A percentile compares a stretch with the other conserved stretches of the same genome.
Conservation (phyloP, 2,888 invertebrate genomes). For the Leptopterna dolabrata region DNA sequence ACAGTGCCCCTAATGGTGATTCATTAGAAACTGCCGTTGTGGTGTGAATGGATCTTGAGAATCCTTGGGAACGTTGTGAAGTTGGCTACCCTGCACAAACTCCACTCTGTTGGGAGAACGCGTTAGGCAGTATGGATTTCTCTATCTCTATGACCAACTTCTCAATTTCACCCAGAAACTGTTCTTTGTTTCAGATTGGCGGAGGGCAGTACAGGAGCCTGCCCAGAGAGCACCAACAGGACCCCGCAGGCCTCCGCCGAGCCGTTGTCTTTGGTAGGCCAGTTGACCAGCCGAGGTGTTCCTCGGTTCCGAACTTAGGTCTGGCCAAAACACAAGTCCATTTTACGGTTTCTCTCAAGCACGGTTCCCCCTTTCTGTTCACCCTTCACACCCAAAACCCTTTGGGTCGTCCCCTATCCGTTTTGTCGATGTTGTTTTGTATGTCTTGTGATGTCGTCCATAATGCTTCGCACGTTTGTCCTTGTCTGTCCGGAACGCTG, state of each 20-base stretch:
- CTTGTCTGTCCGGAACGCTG: neutral
- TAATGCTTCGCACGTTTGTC: slow-evolving; percentile 22
- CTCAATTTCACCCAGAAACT: neutral
- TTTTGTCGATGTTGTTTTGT: neutral
- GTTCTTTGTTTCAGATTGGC: slow-evolving; percentile 61
- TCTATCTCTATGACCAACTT: no score
- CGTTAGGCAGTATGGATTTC: no score
- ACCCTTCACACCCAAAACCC: neutral
- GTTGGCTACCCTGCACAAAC: no score
- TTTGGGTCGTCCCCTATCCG: neutral
- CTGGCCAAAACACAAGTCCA: slow-evolving; percentile 38
- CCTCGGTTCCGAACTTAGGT: slow-evolving; percentile 94
- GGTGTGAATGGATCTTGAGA: no score
- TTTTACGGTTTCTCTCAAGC: slow-evolving; percentile 32
- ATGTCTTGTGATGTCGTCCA: slow-evolving; percentile 14
- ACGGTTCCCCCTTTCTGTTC: slow-evolving; percentile 4
- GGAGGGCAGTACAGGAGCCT: slow-evolving; percentile 80
- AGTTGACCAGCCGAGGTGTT: slow-evolving; percentile 74
- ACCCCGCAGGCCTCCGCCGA: slow-evolving; percentile 67
- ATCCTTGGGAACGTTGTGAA: no score
- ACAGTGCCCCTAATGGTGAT: no score
- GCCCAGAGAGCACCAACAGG: slow-evolving; percentile 71
- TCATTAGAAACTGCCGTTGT: no score
- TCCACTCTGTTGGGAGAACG: no score
- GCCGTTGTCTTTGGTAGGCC: slow-evolving; percentile 82